Evolutionary conservation across 1,140 invertebrate species (phyloP).

Genomic region (Tetranychus urticae): DNA sequence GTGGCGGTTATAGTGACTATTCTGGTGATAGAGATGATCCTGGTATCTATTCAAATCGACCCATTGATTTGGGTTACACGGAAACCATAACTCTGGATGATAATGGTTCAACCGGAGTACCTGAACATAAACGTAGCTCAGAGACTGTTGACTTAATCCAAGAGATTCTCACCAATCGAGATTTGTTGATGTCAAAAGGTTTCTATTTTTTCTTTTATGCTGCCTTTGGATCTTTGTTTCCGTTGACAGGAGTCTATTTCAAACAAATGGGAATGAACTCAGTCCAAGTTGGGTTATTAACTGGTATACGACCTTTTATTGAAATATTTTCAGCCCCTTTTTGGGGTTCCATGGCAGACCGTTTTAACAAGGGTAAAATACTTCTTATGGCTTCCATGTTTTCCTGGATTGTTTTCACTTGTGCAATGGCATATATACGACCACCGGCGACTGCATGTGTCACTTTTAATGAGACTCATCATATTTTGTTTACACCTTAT

Average conservation of each 20-base stretch:
- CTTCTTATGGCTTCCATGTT: constrained; percentile 69
- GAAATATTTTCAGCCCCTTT: constrained; percentile 94
- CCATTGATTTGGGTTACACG: background rate
- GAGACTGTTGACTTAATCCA: background rate
- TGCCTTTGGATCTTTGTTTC: constrained; percentile 91
- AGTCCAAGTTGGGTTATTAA: constrained; percentile 60
- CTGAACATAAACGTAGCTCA: background rate
- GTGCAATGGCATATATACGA: constrained; percentile 79
- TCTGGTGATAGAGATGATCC: background rate
- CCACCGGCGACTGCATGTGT: constrained; percentile 69
- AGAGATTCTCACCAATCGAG: background rate
- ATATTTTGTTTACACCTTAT: constrained; percentile 18
- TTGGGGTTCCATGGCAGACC: constrained; percentile 84
- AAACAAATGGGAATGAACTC: constrained; percentile 95
- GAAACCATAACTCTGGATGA: background rate
- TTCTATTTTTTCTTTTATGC: constrained; percentile 99
- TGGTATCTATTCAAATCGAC: background rate
- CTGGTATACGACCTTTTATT: constrained; percentile 79
- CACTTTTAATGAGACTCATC: constrained; percentile 40
- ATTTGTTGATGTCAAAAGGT: background rate
- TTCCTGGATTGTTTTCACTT: constrained; percentile 87
- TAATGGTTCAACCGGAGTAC: background rate
- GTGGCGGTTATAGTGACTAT: background rate
- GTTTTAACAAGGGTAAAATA: constrained; percentile 61
- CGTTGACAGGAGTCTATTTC: constrained; percentile 93